Conservation (phyloP, 1,140 invertebrate genomes). For the Eupristina koningsbergeri region DNA sequence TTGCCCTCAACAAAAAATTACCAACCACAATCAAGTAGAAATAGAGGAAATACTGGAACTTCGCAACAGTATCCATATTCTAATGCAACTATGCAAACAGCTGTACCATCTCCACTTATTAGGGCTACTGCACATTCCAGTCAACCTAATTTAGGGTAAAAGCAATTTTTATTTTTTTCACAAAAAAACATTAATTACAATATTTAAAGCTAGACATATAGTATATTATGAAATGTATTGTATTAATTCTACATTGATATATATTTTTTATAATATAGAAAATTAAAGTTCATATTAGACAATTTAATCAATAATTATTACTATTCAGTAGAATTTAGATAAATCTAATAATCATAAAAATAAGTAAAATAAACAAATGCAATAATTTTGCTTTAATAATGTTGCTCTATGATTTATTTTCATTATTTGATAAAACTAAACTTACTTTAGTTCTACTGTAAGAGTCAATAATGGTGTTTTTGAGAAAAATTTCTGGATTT, state of each 20-base stretch:
- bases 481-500: too few relatives aligned
- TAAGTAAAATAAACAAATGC: too few relatives aligned
- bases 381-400: too few relatives aligned
- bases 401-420: too few relatives aligned
- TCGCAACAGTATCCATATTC: constrained; percentile 71
- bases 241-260: constrained; percentile 21
- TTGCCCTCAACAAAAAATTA: constrained; percentile 63
- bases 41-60: constrained; percentile 63
- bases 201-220: constrained; percentile 17
- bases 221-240: constrained; percentile 17
- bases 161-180: constrained; percentile 39
- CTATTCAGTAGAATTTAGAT: too few relatives aligned
- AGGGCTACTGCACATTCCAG: constrained; percentile 71
- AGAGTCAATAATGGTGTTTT: too few relatives aligned
- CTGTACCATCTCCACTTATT: constrained; percentile 74
- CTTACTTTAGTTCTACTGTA: too few relatives aligned
- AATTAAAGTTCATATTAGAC: constrained; percentile 32
- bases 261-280: constrained; percentile 38
- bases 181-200: constrained; percentile 18
- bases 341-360: too few relatives aligned
- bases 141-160: constrained; percentile 72
- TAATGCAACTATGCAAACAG: constrained; percentile 69
- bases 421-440: too few relatives aligned
- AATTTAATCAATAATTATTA: background rate
- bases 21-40: constrained; percentile 60